These are phyloP conservation scores for Sebastiscus albofasciatus DNA, from an alignment of 2,797 vertebrate species.

Conservation along the genomic window DNA sequence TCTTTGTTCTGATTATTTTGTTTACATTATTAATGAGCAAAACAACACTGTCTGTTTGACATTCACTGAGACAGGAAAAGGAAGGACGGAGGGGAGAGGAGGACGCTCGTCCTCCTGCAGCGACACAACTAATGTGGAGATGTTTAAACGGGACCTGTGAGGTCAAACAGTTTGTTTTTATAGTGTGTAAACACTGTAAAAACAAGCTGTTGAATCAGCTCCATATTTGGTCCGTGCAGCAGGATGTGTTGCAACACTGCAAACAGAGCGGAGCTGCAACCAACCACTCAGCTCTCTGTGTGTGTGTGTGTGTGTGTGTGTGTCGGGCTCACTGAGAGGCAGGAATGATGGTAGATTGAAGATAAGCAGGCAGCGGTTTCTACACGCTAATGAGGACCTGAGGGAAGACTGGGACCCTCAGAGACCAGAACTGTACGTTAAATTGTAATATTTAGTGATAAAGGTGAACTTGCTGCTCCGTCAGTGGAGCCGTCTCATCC, in stretches of 20 bases:
- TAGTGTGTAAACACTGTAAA: neutral
- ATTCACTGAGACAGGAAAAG: neutral
- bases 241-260: constrained; percentile 50
- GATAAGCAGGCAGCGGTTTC: constrained; percentile 53
- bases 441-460: neutral
- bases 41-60: neutral
- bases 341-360: constrained; percentile 55
- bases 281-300: neutral
- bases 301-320: too few relatives aligned
- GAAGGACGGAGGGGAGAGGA: neutral
- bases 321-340: constrained; percentile 27
- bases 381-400: constrained; percentile 59
- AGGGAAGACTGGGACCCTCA: constrained; percentile 19
- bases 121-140: neutral
- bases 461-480: neutral
- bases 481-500: constrained; percentile 12
- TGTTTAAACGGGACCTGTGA: neutral
- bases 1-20: neutral
- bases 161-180: neutral
- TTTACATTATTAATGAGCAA: neutral
- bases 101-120: neutral
- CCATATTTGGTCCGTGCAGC: constrained; percentile 54
- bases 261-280: constrained; percentile 1
- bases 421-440: constrained; percentile 1
- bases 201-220: neutral